These are phyloP conservation scores for Propithecus deckenii DNA, from an alignment of 2,797 vertebrate species.

Conservation along the genomic window DNA sequence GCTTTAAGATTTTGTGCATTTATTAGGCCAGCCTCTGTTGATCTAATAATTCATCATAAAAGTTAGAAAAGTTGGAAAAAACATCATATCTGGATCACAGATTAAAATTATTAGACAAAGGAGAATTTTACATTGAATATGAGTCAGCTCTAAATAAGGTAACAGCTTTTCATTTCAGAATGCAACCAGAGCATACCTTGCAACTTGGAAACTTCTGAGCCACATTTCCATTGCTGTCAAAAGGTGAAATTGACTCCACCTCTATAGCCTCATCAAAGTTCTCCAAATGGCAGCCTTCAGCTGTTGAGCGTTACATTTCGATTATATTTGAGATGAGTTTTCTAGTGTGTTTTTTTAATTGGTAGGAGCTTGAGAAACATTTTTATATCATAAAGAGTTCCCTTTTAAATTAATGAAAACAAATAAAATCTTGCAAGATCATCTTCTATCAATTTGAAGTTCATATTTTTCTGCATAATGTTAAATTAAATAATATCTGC, in stretches of 20 bases:
- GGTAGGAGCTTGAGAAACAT: conserved; percentile 52
- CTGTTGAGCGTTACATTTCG: conserved; percentile 31
- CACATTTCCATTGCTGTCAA: background rate
- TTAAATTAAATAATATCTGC: conserved; percentile 81
- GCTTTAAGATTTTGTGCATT: background rate
- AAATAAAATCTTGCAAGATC: conserved; percentile 75
- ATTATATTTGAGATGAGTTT: conserved; percentile 62
- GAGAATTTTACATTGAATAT: background rate
- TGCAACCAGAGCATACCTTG: background rate
- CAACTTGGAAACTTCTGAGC: background rate
- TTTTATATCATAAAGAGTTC: conserved; percentile 58
- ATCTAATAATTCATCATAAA: background rate
- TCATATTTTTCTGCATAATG: conserved; percentile 76
- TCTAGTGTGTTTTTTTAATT: conserved; percentile 53
- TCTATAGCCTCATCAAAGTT: conserved; percentile 40
- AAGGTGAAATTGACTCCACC: conserved; percentile 56
- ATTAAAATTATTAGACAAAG: conserved; percentile 28
- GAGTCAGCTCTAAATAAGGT: background rate
- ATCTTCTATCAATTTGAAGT: conserved; percentile 59
- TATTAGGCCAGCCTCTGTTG: background rate
- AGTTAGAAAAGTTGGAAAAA: background rate
- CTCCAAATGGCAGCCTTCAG: conserved; percentile 56
- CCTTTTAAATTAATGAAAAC: conserved; percentile 79
- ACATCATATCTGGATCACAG: background rate
- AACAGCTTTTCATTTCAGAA: conserved; percentile 22